Base-by-base conservation (phyloP, 2,113 vertebrate genomes). In the Indicator maculatus region DNA sequence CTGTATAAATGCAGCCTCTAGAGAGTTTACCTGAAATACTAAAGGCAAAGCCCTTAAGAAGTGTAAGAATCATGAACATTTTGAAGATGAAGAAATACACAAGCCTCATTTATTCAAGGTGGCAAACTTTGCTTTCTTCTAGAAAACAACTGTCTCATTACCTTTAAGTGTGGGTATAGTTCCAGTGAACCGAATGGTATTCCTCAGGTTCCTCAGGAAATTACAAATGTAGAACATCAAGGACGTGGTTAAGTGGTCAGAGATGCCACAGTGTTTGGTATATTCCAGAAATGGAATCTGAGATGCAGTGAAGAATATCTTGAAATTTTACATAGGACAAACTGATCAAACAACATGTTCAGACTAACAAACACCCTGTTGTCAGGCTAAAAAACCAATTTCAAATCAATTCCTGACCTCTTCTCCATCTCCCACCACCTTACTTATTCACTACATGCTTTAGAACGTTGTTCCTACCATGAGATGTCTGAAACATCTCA, bases 281-380 rank as follows among this genome's bases (percentile, higher is more conserved):
- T 58, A 39, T 53, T 88, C 12, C 33, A 75, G 70, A 78, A 78
- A 70, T 5, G 3, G 18, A 72, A 61, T n/a, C 33, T 60, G 26
- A 76, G 16, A 67, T 33, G 18, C 11, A 61, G 12, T 20, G 18
- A 78, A 75, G 39, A 75, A 5, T 52, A 74, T 21, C 7, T 83
- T 79, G n/a, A 78, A 69, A 64, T 53, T 81, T 69, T 78, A 58
- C 31, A 66, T 64, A 50, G 7, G 7, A 6, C 60, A 41, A 86
- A 53, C 0, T 16, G 2, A 50, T 44, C 53, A 59, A 12, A 56
- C 64, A 0, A 12, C 16, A 21, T 3, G 1, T 50, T 85, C 38
- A 82, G n/a, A 41, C 12, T 79, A 84, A 59, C 5, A 47, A 45
- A 85, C 81, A 0, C 3, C 2, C 27, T 1, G 75, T 24, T 3